A percentile compares a stretch with the other conserved stretches of the same genome.
Conservation (phyloP, 2,888 invertebrate species). For the Eustalomyia histrio region DNA sequence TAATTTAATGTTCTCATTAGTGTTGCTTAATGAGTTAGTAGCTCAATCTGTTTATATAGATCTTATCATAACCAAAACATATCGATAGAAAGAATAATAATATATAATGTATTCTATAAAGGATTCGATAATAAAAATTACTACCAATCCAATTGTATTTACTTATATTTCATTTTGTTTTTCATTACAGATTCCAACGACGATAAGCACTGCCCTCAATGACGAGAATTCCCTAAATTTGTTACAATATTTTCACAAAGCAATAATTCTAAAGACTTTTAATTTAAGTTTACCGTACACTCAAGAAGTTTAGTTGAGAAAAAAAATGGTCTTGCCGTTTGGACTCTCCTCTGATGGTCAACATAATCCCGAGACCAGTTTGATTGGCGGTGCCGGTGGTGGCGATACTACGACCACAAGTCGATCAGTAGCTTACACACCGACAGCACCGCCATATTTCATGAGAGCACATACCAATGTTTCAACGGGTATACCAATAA, state of each 20-base stretch:
- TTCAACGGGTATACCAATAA: constrained; percentile 75
- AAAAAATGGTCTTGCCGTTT: constrained; percentile 78
- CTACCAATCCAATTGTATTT: too few species aligned
- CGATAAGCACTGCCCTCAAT: constrained; percentile 67
- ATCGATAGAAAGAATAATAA: too few species aligned
- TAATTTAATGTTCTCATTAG: too few species aligned
- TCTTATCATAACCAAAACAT: too few species aligned
- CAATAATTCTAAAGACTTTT: constrained; percentile 64
- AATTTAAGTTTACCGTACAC: constrained; percentile 23
- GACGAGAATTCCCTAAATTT: constrained; percentile 56
- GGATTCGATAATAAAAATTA: too few species aligned
- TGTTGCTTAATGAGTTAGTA: too few species aligned
- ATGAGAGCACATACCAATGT: constrained; percentile 73
- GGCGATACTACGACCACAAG: constrained; percentile 8
- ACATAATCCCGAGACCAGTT: constrained; percentile 70
- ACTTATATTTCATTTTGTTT: neutral
- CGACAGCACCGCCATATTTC: constrained; percentile 77
- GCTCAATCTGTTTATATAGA: too few species aligned
- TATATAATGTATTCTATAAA: too few species aligned
- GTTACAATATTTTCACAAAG: constrained; percentile 59
- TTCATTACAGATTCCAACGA: constrained; percentile 65
- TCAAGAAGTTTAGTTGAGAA: constrained; percentile 62
- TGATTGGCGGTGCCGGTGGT: constrained; percentile 2
- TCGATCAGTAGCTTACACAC: constrained; percentile 65
- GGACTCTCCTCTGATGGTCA: constrained; percentile 77